Conservation (phyloP, 2,113 vertebrate genomes). For the Apteryx owenii region DNA sequence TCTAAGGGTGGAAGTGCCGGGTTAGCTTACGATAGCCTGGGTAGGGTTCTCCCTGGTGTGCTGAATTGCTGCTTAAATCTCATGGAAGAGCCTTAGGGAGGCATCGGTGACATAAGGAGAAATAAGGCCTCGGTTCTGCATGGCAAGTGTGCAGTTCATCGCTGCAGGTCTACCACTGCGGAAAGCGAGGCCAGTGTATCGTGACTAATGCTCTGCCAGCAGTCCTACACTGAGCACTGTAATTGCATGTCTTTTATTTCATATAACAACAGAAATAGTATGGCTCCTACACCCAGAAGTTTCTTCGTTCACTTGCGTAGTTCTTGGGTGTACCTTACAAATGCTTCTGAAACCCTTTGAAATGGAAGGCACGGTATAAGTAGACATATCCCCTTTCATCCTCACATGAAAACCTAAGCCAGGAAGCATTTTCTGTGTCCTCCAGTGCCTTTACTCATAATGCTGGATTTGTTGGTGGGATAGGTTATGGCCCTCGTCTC, state of each 20-base stretch:
- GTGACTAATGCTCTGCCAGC: not conserved
- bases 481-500: rapidly evolving
- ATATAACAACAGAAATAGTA: not conserved
- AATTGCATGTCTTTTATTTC: rapidly evolving
- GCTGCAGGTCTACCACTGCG: rapidly evolving
- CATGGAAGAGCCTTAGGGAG: not conserved
- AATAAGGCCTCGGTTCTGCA: rapidly evolving
- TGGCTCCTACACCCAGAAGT: not conserved
- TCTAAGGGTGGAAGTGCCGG: not conserved
- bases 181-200: rapidly evolving
- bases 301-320: rapidly evolving
- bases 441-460: rapidly evolving
- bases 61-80: rapidly evolving
- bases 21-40: not conserved
- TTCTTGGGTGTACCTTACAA: not conserved
- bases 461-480: not conserved
- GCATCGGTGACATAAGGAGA: rapidly evolving
- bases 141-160: rapidly evolving
- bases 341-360: rapidly evolving
- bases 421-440: not conserved
- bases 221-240: rapidly evolving
- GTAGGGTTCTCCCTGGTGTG: not conserved
- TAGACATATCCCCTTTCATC: not conserved
- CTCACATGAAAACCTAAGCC: rapidly evolving
- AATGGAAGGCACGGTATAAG: not conserved